Evolutionary conservation across 1,140 invertebrate genomes (phyloP).

Genomic region (Trichonephila clavipes): DNA sequence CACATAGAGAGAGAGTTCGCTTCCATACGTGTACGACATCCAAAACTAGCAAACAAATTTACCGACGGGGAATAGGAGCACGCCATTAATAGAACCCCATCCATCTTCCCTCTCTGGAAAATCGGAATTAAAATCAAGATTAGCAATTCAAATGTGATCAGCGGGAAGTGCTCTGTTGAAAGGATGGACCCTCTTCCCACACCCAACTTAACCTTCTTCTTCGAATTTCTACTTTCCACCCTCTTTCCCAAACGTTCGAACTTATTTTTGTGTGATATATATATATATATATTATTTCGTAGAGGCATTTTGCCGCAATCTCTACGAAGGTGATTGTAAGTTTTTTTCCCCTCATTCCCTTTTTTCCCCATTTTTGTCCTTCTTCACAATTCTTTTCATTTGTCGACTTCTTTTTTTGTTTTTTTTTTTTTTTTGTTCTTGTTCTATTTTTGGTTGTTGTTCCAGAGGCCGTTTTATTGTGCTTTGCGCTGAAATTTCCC

Average conservation of each 20-base stretch:
- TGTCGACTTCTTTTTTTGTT: constrained; percentile 50
- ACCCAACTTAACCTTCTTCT: constrained; percentile 13
- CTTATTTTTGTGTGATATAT: constrained; percentile 50
- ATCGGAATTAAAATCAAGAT: constrained; percentile 74
- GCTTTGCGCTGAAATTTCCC: constrained; percentile 68
- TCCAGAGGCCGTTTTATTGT: constrained; percentile 39
- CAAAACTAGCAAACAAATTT: constrained; percentile 45
- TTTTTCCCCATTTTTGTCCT: not conserved
- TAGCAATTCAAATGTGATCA: constrained; percentile 75
- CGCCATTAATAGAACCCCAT: constrained; percentile 66
- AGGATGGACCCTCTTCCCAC: constrained; percentile 1
- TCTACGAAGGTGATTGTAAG: constrained; percentile 62
- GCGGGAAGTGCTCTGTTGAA: constrained; percentile 69
- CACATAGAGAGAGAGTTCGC: constrained; percentile 44
- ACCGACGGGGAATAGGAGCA: constrained; percentile 13
- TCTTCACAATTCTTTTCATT: constrained; percentile 69
- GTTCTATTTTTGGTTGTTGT: constrained; percentile 36
- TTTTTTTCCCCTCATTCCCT: not conserved
- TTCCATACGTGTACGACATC: constrained; percentile 22
- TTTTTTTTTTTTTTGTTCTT: constrained; percentile 34
- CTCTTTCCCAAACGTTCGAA: constrained; percentile 5
- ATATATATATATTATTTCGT: constrained; percentile 24
- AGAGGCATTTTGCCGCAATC: constrained; percentile 60
- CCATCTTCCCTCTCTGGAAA: constrained; percentile 63
- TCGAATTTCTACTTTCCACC: not conserved